These are phyloP conservation scores for Halichoerus grypus DNA, from an alignment of 2,113 vertebrate genomes.

Conservation along the genomic window DNA sequence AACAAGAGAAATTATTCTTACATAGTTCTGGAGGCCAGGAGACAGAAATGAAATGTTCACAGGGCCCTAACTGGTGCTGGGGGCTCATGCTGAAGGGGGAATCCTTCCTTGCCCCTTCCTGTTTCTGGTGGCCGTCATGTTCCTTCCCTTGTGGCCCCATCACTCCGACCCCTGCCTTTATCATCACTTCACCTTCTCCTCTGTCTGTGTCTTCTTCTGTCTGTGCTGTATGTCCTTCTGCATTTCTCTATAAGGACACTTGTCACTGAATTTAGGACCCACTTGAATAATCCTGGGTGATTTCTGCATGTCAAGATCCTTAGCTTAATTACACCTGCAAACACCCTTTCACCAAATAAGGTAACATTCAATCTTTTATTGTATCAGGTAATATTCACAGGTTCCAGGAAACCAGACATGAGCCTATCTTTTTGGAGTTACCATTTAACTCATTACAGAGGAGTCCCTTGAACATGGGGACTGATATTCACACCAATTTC, in stretches of 20 bases:
- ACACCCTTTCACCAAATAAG: neutral
- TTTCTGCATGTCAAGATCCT: neutral
- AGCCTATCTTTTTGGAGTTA: neutral
- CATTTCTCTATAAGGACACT: neutral
- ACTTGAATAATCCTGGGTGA: neutral
- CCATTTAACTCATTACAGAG: neutral
- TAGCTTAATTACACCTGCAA: neutral
- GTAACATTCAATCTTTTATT: neutral
- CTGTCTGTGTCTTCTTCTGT: neutral
- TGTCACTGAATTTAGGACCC: neutral
- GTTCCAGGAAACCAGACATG: neutral
- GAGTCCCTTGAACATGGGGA: neutral
- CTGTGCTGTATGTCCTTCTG: neutral
- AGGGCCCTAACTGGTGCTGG: neutral
- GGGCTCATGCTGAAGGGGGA: neutral
- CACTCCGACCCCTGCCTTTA: neutral
- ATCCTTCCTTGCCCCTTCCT: neutral
- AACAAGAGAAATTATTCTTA: neutral
- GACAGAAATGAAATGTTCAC: neutral
- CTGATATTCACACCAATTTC: neutral
- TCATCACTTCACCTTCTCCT: neutral
- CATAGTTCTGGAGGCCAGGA: neutral
- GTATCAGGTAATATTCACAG: neutral
- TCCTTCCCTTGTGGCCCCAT: neutral
- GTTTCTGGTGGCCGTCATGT: neutral